phyloP scores from a whole-genome alignment of 53 echinoderm and acorn worm species.

The Henricia sp. region DNA sequence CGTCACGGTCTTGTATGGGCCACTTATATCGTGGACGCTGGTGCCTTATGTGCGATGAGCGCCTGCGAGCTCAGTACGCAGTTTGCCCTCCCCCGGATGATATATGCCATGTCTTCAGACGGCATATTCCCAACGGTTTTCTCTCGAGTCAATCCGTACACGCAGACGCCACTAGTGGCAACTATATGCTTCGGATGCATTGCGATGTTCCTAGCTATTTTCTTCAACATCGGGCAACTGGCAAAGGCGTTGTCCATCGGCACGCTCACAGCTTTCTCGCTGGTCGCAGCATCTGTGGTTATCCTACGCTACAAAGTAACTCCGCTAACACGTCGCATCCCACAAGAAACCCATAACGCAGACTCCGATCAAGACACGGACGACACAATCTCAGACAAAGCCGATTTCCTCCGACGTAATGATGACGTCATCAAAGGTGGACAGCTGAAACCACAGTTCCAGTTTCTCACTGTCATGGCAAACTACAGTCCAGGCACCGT shows the following conservation, averaged over 20 bases:
- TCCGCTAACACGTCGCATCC: constrained; percentile 5
- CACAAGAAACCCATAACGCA: too few relatives aligned
- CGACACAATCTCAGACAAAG: neutral
- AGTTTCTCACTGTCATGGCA: constrained; percentile 25
- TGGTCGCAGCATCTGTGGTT: constrained; percentile 68
- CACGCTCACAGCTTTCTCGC: constrained; percentile 63
- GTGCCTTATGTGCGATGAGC: constrained; percentile 64
- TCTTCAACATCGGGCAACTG: constrained; percentile 56
- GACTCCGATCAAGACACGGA: constrained; percentile 1
- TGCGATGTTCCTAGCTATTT: constrained; percentile 26
- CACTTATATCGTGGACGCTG: constrained; percentile 65
- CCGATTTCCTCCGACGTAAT: neutral
- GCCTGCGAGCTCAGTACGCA: constrained; percentile 32
- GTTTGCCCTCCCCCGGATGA: constrained; percentile 68
- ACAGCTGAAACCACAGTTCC: neutral
- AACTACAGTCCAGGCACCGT: constrained; percentile 60
- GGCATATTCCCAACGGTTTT: constrained; percentile 66
- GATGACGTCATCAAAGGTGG: constrained; percentile 28
- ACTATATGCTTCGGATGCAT: constrained; percentile 63
- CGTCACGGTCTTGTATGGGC: constrained; percentile 66
- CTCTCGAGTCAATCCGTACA: constrained; percentile 45
- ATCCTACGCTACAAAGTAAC: constrained; percentile 63
- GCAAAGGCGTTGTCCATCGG: constrained; percentile 75
- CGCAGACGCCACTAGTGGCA: constrained; percentile 69
- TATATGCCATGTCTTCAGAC: constrained; percentile 77